Conservation (phyloP, 2,113 vertebrate genomes). For the Misgurnus anguillicaudatus region DNA sequence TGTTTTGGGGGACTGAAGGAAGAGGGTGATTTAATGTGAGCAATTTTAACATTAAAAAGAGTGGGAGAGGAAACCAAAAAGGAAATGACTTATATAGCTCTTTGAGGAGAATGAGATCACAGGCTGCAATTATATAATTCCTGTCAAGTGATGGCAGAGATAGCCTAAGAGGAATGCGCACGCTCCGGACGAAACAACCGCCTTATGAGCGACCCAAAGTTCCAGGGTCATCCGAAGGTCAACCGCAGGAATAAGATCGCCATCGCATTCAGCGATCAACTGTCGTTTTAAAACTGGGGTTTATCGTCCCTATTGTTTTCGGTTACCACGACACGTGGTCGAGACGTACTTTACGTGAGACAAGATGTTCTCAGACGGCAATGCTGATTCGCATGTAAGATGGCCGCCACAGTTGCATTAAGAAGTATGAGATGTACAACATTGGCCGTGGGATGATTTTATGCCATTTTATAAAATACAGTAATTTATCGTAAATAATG, state of each 20-base stretch:
- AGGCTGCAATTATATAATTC: conserved; percentile 95
- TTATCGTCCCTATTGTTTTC: conserved; percentile 62
- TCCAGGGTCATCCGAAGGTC: conserved; percentile 84
- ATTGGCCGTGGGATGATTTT: too few species aligned
- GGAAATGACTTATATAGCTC: conserved; percentile 74
- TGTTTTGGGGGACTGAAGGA: conserved; percentile 27
- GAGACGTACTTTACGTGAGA: not conserved
- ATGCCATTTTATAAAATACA: too few species aligned
- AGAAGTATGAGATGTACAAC: too few species aligned
- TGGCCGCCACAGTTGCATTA: conserved; percentile 4
- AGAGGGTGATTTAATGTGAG: conserved; percentile 64
- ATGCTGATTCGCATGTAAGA: conserved; percentile 61
- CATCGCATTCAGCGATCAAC: not conserved
- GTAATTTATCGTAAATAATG: too few species aligned
- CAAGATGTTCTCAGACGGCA: conserved; percentile 65
- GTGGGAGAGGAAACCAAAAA: conserved; percentile 67
- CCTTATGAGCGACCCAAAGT: conserved; percentile 62
- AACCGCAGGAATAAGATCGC: conserved; percentile 77
- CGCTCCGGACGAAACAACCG: conserved; percentile 71
- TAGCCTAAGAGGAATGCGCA: conserved; percentile 82
- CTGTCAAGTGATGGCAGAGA: conserved; percentile 90
- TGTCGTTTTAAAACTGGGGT: conserved; percentile 36
- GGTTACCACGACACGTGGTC: not conserved
- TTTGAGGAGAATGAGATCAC: conserved; percentile 89
- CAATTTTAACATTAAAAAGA: conserved; percentile 72